These are phyloP conservation scores for Monoplex corrugatus DNA, from an alignment of 2,888 invertebrate genomes.

Conservation along the genomic window DNA sequence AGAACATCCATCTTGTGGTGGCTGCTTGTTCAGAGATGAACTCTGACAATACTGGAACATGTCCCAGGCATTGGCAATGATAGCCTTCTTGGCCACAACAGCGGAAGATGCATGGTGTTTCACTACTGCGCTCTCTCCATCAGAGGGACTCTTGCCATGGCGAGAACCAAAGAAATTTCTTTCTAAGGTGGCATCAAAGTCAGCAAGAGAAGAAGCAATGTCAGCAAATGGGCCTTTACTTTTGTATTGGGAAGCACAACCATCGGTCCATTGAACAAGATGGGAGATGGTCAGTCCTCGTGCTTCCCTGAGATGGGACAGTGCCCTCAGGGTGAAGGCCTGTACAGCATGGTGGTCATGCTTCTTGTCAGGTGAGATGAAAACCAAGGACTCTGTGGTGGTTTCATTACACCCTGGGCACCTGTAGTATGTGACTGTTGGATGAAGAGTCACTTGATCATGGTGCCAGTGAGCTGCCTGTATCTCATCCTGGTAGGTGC, in stretches of 20 bases:
- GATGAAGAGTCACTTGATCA: slow-evolving; percentile 24
- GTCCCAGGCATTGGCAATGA: neutral
- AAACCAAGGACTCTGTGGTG: slow-evolving; percentile 31
- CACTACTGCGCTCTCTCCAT: slow-evolving; percentile 39
- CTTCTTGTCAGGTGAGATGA: neutral
- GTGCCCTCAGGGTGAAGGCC: neutral
- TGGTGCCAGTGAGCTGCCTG: slow-evolving; percentile 35
- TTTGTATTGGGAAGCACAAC: slow-evolving; percentile 29
- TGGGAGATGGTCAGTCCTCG: neutral
- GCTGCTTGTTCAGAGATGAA: slow-evolving; percentile 21
- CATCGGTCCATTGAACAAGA: slow-evolving; percentile 15
- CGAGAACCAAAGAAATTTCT: slow-evolving; percentile 35
- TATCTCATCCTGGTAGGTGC: slow-evolving; percentile 35
- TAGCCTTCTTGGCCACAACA: neutral
- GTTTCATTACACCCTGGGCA: slow-evolving; percentile 1
- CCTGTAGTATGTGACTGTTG: slow-evolving; percentile 14
- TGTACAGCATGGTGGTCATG: slow-evolving; percentile 40
- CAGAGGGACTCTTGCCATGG: slow-evolving; percentile 34
- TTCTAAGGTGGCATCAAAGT: slow-evolving; percentile 21
- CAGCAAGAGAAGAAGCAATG: neutral
- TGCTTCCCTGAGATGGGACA: neutral
- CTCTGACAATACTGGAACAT: neutral
- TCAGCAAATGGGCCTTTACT: slow-evolving; percentile 36
- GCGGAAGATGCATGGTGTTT: slow-evolving; percentile 10
- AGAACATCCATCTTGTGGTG: neutral